Conservation (phyloP, 2,888 invertebrate species). For the Lepidonotus clava region DNA sequence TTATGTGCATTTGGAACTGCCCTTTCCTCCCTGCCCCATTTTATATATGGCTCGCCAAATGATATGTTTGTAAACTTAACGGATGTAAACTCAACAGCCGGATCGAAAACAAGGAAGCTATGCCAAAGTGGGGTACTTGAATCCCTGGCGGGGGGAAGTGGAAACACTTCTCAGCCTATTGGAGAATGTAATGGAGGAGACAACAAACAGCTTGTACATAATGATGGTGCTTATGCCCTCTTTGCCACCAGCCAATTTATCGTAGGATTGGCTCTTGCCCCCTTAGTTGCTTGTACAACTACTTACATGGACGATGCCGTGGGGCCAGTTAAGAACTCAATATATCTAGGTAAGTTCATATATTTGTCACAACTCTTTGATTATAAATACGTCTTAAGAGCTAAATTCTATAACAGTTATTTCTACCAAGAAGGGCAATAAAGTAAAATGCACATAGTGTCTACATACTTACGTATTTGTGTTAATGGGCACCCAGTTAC, state of each 20-base stretch:
- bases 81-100: too few species aligned
- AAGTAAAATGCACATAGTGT: too few species aligned
- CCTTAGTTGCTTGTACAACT: neutral
- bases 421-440: too few species aligned
- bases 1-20: neutral
- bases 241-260: neutral
- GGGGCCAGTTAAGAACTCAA: neutral
- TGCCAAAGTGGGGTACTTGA: neutral
- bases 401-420: too few species aligned
- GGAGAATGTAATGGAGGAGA: neutral
- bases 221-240: conserved; percentile 35
- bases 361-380: neutral
- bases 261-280: conserved; percentile 16
- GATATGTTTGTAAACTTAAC: neutral
- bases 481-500: too few species aligned
- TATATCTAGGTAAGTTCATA: conserved; percentile 35
- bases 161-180: neutral
- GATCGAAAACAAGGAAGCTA: neutral
- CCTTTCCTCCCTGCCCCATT: conserved; percentile 39
- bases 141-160: neutral
- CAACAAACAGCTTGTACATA: neutral
- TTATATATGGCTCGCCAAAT: neutral
- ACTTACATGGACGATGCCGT: conserved; percentile 53
- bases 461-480: too few species aligned
- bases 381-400: neutral